Evolutionary conservation across 2,113 vertebrate species (phyloP).

Genomic region (Neofelis nebulosa): DNA sequence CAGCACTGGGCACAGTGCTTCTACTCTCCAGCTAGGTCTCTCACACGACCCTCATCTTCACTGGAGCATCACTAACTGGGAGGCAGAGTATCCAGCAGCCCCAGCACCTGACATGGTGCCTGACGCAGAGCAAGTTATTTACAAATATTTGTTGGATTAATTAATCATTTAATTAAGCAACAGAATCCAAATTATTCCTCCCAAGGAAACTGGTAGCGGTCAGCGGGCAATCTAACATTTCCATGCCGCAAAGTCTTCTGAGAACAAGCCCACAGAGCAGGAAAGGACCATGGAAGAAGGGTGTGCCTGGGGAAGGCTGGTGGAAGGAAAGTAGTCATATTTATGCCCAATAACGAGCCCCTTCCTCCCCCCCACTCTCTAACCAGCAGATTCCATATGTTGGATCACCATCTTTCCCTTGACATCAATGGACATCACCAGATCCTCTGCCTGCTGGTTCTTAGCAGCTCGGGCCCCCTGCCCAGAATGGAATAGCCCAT

Average conservation of each 20-base stretch:
- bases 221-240: background rate
- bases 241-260: background rate
- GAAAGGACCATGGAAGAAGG: background rate
- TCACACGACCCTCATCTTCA: background rate
- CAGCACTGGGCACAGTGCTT: background rate
- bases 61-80: fast-evolving
- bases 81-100: background rate
- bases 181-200: background rate
- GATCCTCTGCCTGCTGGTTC: background rate
- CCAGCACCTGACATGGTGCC: background rate
- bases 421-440: background rate
- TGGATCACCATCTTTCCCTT: background rate
- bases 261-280: background rate
- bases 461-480: background rate
- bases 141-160: background rate
- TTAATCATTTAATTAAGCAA: background rate
- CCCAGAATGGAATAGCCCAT: fast-evolving
- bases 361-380: background rate
- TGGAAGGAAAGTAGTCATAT: background rate
- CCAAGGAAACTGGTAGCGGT: background rate
- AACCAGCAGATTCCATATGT: background rate
- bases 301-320: background rate
- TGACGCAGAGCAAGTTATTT: background rate
- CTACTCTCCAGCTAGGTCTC: background rate
- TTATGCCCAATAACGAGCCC: background rate